These are phyloP conservation scores for Cyanoderma ruficeps DNA, from an alignment of 2,113 vertebrate species.

Conservation along the genomic window DNA sequence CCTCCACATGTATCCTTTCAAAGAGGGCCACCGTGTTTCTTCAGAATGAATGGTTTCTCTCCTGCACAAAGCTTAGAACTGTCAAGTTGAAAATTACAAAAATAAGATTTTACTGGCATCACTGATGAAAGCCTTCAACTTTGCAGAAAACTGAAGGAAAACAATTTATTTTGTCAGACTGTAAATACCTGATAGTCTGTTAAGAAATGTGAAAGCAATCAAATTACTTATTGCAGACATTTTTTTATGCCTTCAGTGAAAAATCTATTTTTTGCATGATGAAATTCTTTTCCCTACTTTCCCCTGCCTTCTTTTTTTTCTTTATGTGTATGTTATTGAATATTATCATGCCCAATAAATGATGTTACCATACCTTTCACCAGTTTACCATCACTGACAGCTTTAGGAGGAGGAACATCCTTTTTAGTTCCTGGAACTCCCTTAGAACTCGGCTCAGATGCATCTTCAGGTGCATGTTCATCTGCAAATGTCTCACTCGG, in stretches of 20 bases:
- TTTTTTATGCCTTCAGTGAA: not conserved
- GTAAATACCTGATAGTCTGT: not conserved
- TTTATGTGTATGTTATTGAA: not conserved
- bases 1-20: not conserved
- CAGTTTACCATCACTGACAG: slow-evolving; percentile 76
- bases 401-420: slow-evolving; percentile 60
- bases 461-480: slow-evolving; percentile 54
- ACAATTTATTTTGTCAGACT: not conserved
- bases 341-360: not conserved
- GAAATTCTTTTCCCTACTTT: not conserved
- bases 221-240: not conserved
- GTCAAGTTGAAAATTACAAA: not conserved
- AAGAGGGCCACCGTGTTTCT: not conserved
- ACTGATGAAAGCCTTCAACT: not conserved
- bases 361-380: slow-evolving; percentile 73
- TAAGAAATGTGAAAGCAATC: not conserved
- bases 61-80: not conserved
- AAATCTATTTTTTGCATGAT: not conserved
- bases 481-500: slow-evolving; percentile 32
- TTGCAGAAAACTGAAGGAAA: not conserved
- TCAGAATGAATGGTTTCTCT: not conserved
- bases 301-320: not conserved
- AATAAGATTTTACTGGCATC: not conserved
- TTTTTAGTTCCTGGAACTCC: slow-evolving; percentile 50
- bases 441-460: slow-evolving; percentile 8